Base-by-base conservation (phyloP, 2,888 invertebrate genomes). In the Orchestes rusci region DNA sequence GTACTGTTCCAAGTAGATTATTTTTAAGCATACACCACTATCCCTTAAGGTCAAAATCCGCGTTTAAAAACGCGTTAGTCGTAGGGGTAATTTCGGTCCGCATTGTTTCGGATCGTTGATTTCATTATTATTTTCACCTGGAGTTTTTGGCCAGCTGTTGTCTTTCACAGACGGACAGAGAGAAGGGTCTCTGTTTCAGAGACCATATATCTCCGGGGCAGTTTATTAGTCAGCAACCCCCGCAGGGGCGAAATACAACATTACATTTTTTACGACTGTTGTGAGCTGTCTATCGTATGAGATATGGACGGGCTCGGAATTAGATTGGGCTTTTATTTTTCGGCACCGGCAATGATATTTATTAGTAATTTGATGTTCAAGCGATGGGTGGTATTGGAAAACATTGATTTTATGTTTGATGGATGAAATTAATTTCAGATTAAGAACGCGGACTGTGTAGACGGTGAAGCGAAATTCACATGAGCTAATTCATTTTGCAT, bases 21-120 rank as follows among this genome's bases (percentile, higher is more conserved):
- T n/a, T n/a, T n/a, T n/a, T n/a, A n/a, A n/a, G n/a, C n/a, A n/a
- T 23, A 27, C 7, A 33, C 42, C 42, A 42, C 42, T 35, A 34
- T 34, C 42, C 13, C 35, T 16, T 35, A 43, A 48, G 43, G 43
- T 48, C 43, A 48, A 48, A 48, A 48, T 31, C 43, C n/a, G 39
- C 47, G 43, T 39, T 48, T 48, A 48, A 48, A 48, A 48, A 48
- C 47, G 47, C 47, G 47, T 48, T 48, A 43, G 43, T 20, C 20
- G 27, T 45, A 34, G 53, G 45, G 45, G 45, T 45, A 49, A 49
- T 49, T 49, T 49, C 47, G 54, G 53, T n/a, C 48, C 47, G 55
- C 51, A 61, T 63, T 69, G 68, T 68, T 67, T 69, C 68, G 67
- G 66, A 65, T 66, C 68, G 68, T 68, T 69, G 68, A 66, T 67